phyloP scores from a whole-genome alignment of 2,888 invertebrate species.

The Oxyteleia sp. region DNA sequence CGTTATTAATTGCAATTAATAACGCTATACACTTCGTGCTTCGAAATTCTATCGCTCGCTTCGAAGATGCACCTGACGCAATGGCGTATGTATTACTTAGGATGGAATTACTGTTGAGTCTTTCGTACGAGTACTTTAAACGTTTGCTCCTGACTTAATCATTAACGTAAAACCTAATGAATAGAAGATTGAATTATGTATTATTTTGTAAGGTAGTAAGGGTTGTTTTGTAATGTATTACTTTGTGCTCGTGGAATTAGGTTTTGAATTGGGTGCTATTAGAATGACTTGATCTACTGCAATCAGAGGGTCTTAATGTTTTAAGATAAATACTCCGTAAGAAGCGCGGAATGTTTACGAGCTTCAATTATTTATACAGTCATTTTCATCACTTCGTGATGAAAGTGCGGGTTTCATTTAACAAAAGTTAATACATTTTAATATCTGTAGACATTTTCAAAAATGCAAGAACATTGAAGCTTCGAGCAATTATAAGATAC shows the following conservation, averaged over 20 bases:
- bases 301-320: slow-evolving; percentile 7
- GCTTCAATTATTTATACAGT: not conserved
- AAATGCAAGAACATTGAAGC: too few relatives aligned
- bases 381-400: not conserved
- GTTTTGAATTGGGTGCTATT: not conserved
- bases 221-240: slow-evolving; percentile 20
- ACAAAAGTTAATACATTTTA: too few relatives aligned
- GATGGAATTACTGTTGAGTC: slow-evolving; percentile 26
- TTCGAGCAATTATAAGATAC: too few relatives aligned
- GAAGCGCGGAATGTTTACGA: not conserved
- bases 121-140: slow-evolving; percentile 24
- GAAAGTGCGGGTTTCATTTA: not conserved
- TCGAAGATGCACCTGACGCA: slow-evolving; percentile 52
- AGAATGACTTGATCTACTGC: slow-evolving; percentile 1
- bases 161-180: slow-evolving; percentile 31
- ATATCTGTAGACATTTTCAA: too few relatives aligned
- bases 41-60: slow-evolving; percentile 19
- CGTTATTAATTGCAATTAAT: too few relatives aligned
- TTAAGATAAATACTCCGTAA: not conserved
- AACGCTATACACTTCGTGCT: not conserved
- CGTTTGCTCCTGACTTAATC: slow-evolving; percentile 28
- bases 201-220: too few relatives aligned
- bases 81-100: slow-evolving; percentile 54
- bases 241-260: not conserved
- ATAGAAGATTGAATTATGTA: slow-evolving; percentile 33